A percentile compares a stretch with the other conserved stretches of the same genome.
phyloP scores from a whole-genome alignment of 2,797 vertebrate genomes.

The Artibeus jamaicensis region DNA sequence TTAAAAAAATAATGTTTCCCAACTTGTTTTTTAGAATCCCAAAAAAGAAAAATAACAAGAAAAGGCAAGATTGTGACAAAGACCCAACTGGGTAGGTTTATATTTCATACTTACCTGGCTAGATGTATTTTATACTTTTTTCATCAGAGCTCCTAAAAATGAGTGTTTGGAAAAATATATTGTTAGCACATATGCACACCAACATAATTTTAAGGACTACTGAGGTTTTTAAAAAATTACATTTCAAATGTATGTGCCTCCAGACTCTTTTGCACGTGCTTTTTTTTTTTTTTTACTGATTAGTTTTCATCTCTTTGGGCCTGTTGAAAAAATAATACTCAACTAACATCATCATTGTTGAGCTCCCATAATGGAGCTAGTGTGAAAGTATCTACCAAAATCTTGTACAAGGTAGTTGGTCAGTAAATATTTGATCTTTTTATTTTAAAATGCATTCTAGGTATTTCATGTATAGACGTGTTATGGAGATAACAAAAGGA shows the following conservation, averaged over 20 bases:
- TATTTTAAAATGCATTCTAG: conserved; percentile 25
- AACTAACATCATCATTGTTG: conserved; percentile 15
- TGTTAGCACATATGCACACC: neutral
- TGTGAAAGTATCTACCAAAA: conserved; percentile 15
- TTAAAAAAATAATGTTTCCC: neutral
- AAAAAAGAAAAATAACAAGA: conserved; percentile 27
- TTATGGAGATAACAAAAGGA: conserved; percentile 21
- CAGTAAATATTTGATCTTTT: conserved; percentile 42
- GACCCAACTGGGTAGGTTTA: conserved; percentile 40
- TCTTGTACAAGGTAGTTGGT: neutral
- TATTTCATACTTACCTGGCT: conserved; percentile 4
- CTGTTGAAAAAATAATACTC: conserved; percentile 26
- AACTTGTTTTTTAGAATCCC: conserved; percentile 58
- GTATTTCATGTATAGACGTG: neutral
- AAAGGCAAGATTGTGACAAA: conserved; percentile 55
- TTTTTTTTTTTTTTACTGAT: conserved; percentile 26
- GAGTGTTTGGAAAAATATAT: conserved; percentile 49
- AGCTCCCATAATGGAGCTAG: neutral
- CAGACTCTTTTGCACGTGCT: neutral
- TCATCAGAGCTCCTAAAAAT: conserved; percentile 33
- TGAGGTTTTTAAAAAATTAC: neutral
- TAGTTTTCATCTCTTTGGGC: conserved; percentile 29
- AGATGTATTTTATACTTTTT: conserved; percentile 24
- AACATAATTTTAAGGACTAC: conserved; percentile 33
- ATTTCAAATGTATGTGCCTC: neutral